Evolutionary conservation across 2,888 invertebrate species (phyloP).

Genomic region (Agelastica alni): DNA sequence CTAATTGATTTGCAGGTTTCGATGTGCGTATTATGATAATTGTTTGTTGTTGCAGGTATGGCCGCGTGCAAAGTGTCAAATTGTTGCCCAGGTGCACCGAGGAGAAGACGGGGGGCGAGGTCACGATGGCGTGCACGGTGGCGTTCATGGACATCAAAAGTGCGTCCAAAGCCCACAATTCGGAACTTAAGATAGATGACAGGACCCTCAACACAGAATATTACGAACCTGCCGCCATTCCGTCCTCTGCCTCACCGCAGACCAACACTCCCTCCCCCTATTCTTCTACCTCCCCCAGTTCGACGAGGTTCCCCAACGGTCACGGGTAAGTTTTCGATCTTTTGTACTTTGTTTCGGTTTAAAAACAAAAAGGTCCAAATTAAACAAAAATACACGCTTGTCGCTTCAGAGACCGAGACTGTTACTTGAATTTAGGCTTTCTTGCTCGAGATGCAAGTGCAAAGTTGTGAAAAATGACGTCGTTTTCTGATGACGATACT

Average conservation of each 20-base stretch:
- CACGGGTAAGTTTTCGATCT: conserved; percentile 58
- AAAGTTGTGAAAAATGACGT: too few species aligned
- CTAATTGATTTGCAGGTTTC: too few species aligned
- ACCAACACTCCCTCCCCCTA: conserved; percentile 60
- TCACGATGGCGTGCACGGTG: conserved; percentile 82
- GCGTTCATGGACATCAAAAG: conserved; percentile 97
- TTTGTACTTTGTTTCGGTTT: too few species aligned
- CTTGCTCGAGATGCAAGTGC: too few species aligned
- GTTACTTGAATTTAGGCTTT: too few species aligned
- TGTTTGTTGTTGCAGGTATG: conserved; percentile 71
- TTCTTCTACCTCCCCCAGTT: conserved; percentile 66
- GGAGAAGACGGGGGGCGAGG: conserved; percentile 62
- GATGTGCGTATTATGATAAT: too few species aligned
- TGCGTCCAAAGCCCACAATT: conserved; percentile 88
- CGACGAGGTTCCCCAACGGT: conserved; percentile 57
- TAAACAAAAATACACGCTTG: too few species aligned
- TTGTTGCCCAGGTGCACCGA: conserved; percentile 68
- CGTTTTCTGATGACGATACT: too few species aligned
- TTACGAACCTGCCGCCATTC: conserved; percentile 83
- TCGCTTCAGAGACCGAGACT: too few species aligned
- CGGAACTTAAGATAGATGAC: conserved; percentile 87
- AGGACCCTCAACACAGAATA: conserved; percentile 87
- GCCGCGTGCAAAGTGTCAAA: conserved; percentile 96
- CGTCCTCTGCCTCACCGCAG: conserved; percentile 63
- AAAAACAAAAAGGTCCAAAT: too few species aligned